A percentile compares a stretch with the other conserved stretches of the same genome.
Conservation (phyloP, 2,797 vertebrate species). For the Xyrichtys novacula region DNA sequence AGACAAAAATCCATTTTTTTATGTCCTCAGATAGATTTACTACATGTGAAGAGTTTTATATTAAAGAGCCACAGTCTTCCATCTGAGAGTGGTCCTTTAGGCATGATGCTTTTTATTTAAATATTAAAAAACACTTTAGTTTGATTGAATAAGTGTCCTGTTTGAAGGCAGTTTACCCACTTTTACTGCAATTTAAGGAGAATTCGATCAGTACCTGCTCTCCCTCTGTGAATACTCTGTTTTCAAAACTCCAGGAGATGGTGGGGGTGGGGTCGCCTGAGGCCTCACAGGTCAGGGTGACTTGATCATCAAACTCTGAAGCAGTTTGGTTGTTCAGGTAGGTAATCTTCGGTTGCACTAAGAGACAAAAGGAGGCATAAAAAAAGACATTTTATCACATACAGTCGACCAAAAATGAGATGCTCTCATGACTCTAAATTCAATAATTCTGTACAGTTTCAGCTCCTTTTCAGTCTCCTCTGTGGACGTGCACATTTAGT, state of each 20-base stretch:
- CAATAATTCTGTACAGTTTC: too few species aligned
- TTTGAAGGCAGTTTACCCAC: not conserved
- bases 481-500: too few species aligned
- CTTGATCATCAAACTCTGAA: conserved; percentile 93
- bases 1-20: not conserved
- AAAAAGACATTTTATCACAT: not conserved
- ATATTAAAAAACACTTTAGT: not conserved
- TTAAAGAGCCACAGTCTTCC: too few species aligned
- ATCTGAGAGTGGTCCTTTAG: not conserved
- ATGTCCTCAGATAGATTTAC: not conserved
- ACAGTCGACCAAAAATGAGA: accelerated
- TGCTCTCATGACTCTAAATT: not conserved
- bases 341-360: conserved; percentile 96
- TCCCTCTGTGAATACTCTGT: conserved; percentile 90
- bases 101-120: not conserved
- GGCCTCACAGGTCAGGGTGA: conserved; percentile 95
- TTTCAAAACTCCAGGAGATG: conserved; percentile 95
- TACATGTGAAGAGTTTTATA: too few species aligned
- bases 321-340: conserved; percentile 95
- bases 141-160: not conserved
- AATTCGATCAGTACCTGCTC: conserved; percentile 89
- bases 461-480: too few species aligned
- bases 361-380: conserved; percentile 18
- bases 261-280: conserved; percentile 96
- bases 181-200: not conserved